Base-by-base conservation (phyloP, 2,888 invertebrate genomes). In the Dryadula phaetusa region DNA sequence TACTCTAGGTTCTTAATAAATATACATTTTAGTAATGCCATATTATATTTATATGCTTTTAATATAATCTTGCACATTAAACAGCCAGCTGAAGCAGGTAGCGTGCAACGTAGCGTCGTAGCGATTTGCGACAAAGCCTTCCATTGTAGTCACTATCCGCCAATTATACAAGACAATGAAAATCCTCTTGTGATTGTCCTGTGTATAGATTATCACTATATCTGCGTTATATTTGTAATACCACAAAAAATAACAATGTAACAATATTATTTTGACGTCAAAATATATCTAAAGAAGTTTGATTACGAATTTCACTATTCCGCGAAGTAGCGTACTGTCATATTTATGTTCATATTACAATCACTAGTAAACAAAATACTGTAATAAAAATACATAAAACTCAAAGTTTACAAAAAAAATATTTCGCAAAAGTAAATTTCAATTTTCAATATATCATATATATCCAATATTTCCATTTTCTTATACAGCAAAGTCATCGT, bases 161-260 rank as follows among this genome's bases (percentile, higher is more conserved):
- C 79, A 82, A 83, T 84, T 82, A 81, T 76, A 74, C 76, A 79
- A 86, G 80, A 88, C 86, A 85, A 87, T 79, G 78, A 82, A 78
- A 70, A 77, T 78, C 66, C 78, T 77, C 73, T 72, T 74, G 72
- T 75, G 76, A 77, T 79, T 79, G 74, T 74, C 72, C 72, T 74
- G 74, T 73, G 76, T 75, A 75, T 67, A 69, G 46, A 44, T 60
- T 66, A 62, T 20, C 28, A 58, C 49, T 60, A 25, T 62, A 62
- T 70, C 68, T 42, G 54, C 37, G 16, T 28, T 32, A 52, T 32
- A 32, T 32, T 32, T 52, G 12, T 18, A 46, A 46, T 46, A n/a
- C n/a, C n/a, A n/a, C n/a, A n/a, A 46, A 46, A 46, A 46, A 20
- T 18, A 10, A 18, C 16, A 44, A 46, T 18, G 1, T 46, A 46